These are phyloP conservation scores for Chymomyza costata DNA, from an alignment of 1,140 invertebrate species.

Conservation along the genomic window DNA sequence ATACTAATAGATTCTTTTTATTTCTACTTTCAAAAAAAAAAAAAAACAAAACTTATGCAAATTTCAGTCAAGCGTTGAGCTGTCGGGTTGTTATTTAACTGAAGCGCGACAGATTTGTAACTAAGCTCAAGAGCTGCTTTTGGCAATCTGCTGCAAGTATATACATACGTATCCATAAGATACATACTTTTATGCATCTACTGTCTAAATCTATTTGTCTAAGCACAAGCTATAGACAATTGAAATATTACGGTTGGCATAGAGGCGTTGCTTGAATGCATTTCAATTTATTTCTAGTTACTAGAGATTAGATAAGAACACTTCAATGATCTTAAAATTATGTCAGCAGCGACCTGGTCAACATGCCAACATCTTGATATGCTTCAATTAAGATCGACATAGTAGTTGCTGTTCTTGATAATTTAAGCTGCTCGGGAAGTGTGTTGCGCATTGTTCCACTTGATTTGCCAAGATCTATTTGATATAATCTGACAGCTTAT, in stretches of 20 bases:
- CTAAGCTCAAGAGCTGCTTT: conserved; percentile 25
- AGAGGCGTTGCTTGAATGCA: no score
- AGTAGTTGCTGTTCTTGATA: conserved; percentile 27
- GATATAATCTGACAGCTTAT: conserved; percentile 23
- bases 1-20: conserved; percentile 5
- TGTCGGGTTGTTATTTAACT: neutral
- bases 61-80: conserved; percentile 21
- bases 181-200: no score
- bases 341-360: no score
- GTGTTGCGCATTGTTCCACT: conserved; percentile 40
- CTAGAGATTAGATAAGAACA: conserved; percentile 36
- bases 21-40: no score
- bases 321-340: conserved; percentile 15
- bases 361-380: conserved; percentile 27
- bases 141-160: no score
- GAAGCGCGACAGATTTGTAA: conserved; percentile 33
- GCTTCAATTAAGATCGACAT: conserved; percentile 43
- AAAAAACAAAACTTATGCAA: conserved; percentile 26
- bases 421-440: conserved; percentile 17
- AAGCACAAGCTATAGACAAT: no score
- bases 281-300: conserved; percentile 40
- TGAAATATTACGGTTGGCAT: no score
- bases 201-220: no score
- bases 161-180: no score
- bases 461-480: conserved; percentile 48